phyloP scores from a whole-genome alignment of 2,797 vertebrate genomes.

The Danio tinwini region DNA sequence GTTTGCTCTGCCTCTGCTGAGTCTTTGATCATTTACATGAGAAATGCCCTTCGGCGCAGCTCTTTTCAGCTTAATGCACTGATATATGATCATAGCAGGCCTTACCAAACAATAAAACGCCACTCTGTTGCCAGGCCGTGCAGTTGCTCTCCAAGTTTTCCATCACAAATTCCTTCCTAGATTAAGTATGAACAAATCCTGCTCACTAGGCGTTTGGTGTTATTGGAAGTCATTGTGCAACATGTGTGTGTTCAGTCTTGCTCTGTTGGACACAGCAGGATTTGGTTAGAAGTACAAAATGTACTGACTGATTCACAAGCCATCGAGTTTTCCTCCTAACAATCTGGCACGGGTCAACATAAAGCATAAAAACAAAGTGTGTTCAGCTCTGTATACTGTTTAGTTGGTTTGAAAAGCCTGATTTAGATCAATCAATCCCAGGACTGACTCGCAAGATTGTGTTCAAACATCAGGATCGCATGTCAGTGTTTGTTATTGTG shows the following conservation, averaged over 20 bases:
- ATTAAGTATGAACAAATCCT: slow-evolving; percentile 63
- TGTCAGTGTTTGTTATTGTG: too few species aligned
- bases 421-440: too few species aligned
- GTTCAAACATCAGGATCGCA: too few species aligned
- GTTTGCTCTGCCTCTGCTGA: slow-evolving; percentile 15
- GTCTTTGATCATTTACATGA: slow-evolving; percentile 1
- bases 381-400: too few species aligned
- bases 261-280: not conserved
- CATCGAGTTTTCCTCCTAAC: not conserved
- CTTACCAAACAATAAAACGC: not conserved
- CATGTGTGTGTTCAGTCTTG: slow-evolving; percentile 8
- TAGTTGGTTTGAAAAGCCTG: too few species aligned
- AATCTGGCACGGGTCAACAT: too few species aligned
- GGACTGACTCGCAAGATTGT: too few species aligned
- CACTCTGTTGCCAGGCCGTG: not conserved
- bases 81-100: not conserved
- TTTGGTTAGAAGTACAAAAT: not conserved
- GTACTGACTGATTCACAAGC: not conserved
- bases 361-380: too few species aligned
- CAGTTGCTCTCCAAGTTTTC: slow-evolving; percentile 36
- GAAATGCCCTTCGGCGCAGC: not conserved
- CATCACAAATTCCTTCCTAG: slow-evolving; percentile 63
- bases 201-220: slow-evolving; percentile 46
- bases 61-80: not conserved
- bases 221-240: slow-evolving; percentile 37